Conservation (phyloP, 2,113 vertebrate species). For the Tursiops truncatus region DNA sequence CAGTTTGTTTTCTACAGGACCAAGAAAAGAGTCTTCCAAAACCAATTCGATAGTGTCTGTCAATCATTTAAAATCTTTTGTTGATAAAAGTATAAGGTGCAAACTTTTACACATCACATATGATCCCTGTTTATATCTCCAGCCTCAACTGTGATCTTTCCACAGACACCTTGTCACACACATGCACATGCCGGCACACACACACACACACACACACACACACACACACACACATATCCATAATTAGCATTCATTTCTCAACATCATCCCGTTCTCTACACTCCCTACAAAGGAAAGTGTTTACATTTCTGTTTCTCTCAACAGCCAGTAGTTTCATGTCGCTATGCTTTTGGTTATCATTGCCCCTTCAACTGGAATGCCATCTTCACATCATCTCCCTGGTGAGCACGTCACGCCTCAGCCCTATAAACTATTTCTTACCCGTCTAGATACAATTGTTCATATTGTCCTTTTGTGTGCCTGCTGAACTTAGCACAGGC, state of each 20-base stretch:
- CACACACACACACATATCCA: accelerated
- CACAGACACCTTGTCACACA: accelerated
- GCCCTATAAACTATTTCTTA: not conserved
- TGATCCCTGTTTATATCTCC: not conserved
- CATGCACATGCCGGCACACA: accelerated
- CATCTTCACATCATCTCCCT: not conserved
- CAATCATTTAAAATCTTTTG: not conserved
- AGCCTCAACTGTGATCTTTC: not conserved
- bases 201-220: accelerated
- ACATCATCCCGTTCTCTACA: not conserved
- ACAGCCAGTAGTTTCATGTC: not conserved
- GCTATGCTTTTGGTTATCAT: not conserved
- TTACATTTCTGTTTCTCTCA: not conserved
- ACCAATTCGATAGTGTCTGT: not conserved
- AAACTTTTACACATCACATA: not conserved
- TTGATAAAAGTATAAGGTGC: not conserved
- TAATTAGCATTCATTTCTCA: not conserved
- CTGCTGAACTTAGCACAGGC: not conserved
- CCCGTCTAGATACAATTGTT: not conserved
- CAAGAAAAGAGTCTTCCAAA: not conserved
- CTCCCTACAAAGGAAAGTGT: not conserved
- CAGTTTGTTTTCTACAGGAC: not conserved
- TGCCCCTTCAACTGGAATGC: not conserved
- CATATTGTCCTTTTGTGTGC: not conserved
- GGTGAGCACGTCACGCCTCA: not conserved